Evolutionary conservation across 2,888 invertebrate species (phyloP).

Genomic region (Pseudoips prasinana): DNA sequence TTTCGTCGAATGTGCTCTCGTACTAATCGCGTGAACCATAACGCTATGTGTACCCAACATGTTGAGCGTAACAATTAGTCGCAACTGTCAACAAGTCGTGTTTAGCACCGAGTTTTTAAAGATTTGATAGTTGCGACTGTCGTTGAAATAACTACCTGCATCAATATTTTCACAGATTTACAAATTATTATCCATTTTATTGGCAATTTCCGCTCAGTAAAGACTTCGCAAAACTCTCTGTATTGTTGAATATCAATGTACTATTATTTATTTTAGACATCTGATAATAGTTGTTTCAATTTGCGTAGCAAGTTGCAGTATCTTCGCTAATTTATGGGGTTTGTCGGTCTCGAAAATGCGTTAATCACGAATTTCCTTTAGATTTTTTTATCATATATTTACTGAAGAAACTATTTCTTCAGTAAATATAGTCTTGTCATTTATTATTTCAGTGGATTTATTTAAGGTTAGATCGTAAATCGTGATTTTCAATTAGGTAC

Average conservation of each 20-base stretch:
- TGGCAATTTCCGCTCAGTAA: slow-evolving; percentile 18
- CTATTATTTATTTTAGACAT: slow-evolving; percentile 16
- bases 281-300: slow-evolving; percentile 22
- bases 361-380: too few species aligned
- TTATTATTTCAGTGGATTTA: too few species aligned
- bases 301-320: slow-evolving; percentile 5
- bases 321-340: too few species aligned
- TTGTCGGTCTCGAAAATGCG: too few species aligned
- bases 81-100: slow-evolving; percentile 49
- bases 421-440: too few species aligned
- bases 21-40: slow-evolving; percentile 41
- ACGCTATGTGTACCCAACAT: slow-evolving; percentile 36
- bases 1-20: slow-evolving; percentile 66
- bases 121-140: slow-evolving; percentile 16
- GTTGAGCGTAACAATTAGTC: slow-evolving; percentile 51
- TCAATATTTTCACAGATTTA: slow-evolving; percentile 27
- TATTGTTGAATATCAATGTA: slow-evolving; percentile 16
- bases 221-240: slow-evolving; percentile 11
- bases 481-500: slow-evolving; percentile 1
- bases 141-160: slow-evolving; percentile 17
- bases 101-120: slow-evolving; percentile 41
- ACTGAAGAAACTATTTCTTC: too few species aligned
- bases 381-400: too few species aligned
- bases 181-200: slow-evolving; percentile 23
- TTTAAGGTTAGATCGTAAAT: too few species aligned